Evolutionary conservation across 2,888 invertebrate genomes (phyloP).

Genomic region (Rhodophaea formosa): DNA sequence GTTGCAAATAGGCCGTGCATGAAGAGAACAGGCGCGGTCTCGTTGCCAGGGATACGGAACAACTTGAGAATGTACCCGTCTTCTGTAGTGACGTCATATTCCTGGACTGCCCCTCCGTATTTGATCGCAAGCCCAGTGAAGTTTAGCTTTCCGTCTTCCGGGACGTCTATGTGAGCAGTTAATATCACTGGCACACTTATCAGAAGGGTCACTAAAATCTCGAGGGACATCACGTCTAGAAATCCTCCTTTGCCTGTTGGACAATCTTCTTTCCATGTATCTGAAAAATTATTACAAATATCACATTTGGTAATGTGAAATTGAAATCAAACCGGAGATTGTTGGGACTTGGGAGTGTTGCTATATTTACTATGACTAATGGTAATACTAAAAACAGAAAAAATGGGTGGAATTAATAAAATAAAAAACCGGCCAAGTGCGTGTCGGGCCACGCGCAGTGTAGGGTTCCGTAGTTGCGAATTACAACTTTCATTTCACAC

Average conservation of each 20-base stretch:
- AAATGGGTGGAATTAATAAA: too few species aligned
- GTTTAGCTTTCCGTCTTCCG: constrained; percentile 17
- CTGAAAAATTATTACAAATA: too few species aligned
- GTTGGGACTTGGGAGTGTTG: too few species aligned
- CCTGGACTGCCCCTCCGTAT: constrained; percentile 19
- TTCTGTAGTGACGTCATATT: constrained; percentile 21
- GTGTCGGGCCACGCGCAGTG: too few species aligned
- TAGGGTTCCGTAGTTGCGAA: too few species aligned
- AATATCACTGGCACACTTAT: background rate
- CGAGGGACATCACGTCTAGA: background rate
- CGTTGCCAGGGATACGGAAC: constrained; percentile 21
- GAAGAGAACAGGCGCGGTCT: constrained; percentile 19
- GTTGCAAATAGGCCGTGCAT: constrained; percentile 23
- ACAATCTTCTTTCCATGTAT: background rate
- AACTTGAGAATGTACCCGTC: constrained; percentile 35
- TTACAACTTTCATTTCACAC: too few species aligned
- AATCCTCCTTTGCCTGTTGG: too few species aligned
- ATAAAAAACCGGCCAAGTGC: too few species aligned
- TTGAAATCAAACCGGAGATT: too few species aligned
- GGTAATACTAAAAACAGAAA: too few species aligned
- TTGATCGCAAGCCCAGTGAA: constrained; percentile 23
- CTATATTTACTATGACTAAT: too few species aligned
- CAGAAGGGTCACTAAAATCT: background rate
- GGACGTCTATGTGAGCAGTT: background rate
- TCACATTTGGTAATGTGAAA: too few species aligned